A percentile compares a stretch with the other conserved stretches of the same genome.
These are phyloP conservation scores for Drosophila equinoxialis DNA, from an alignment of 1,140 invertebrate species.

Conservation along the genomic window DNA sequence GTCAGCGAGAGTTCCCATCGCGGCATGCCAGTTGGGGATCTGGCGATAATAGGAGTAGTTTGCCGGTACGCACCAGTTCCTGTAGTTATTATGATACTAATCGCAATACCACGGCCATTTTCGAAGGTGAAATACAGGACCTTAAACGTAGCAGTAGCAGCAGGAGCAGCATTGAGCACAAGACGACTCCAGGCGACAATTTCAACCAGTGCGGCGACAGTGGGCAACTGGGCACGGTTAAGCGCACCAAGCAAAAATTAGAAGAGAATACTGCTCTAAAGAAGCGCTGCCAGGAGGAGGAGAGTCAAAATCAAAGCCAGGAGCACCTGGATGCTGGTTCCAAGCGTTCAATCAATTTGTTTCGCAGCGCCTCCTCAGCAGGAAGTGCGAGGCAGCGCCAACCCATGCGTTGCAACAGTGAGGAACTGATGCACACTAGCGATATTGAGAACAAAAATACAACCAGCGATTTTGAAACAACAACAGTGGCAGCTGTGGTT, in stretches of 20 bases:
- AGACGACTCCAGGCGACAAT: conserved; percentile 56
- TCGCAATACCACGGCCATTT: conserved; percentile 74
- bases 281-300: conserved; percentile 84
- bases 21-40: conserved; percentile 93
- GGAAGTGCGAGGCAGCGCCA: conserved; percentile 55
- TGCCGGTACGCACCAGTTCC: conserved; percentile 89
- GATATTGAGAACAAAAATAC: conserved; percentile 81
- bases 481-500: conserved; percentile 35
- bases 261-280: conserved; percentile 86
- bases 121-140: conserved; percentile 80
- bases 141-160: conserved; percentile 60
- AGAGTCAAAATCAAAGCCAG: conserved; percentile 51
- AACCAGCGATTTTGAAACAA: conserved; percentile 39
- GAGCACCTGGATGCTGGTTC: conserved; percentile 35
- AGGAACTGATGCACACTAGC: conserved; percentile 80
- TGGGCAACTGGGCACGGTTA: conserved; percentile 87
- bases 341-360: conserved; percentile 60
- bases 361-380: conserved; percentile 69
- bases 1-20: conserved; percentile 86
- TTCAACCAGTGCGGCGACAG: conserved; percentile 73
- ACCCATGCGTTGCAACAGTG: conserved; percentile 77
- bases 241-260: conserved; percentile 89
- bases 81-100: conserved; percentile 89
- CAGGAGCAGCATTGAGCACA: conserved; percentile 39
- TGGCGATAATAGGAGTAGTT: conserved; percentile 86